These are phyloP conservation scores for Embiotoca jacksoni DNA, from an alignment of 2,113 vertebrate genomes.

Conservation along the genomic window DNA sequence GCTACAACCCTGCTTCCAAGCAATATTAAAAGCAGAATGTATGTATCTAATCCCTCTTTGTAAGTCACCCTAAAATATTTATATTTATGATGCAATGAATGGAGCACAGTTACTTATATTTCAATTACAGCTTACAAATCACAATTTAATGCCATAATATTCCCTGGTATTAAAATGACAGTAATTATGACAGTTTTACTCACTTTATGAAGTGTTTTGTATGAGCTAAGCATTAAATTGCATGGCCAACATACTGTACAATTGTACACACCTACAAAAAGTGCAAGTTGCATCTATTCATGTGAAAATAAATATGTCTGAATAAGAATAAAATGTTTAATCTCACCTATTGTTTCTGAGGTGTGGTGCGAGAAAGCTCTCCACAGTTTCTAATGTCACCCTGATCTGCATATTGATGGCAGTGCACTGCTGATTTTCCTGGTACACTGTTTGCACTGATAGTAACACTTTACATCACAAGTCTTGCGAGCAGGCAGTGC, in stretches of 20 bases:
- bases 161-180: too few species aligned
- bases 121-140: too few species aligned
- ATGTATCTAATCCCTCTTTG: too few species aligned
- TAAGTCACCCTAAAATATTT: too few species aligned
- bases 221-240: too few species aligned
- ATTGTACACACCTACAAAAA: neutral
- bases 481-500: constrained; percentile 32
- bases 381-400: constrained; percentile 9
- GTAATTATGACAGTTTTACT: too few species aligned
- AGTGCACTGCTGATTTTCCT: constrained; percentile 17
- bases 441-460: constrained; percentile 14
- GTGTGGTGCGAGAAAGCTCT: neutral
- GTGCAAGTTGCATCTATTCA: neutral
- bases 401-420: constrained; percentile 25
- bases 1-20: neutral
- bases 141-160: too few species aligned
- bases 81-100: neutral
- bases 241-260: too few species aligned
- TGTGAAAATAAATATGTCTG: constrained; percentile 1
- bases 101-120: too few species aligned
- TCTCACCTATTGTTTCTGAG: neutral
- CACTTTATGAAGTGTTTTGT: too few species aligned
- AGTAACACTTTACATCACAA: constrained; percentile 12
- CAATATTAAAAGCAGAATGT: neutral
- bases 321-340: neutral